Conservation (phyloP, 1,140 invertebrate genomes). For the Calephelis nemesis region DNA sequence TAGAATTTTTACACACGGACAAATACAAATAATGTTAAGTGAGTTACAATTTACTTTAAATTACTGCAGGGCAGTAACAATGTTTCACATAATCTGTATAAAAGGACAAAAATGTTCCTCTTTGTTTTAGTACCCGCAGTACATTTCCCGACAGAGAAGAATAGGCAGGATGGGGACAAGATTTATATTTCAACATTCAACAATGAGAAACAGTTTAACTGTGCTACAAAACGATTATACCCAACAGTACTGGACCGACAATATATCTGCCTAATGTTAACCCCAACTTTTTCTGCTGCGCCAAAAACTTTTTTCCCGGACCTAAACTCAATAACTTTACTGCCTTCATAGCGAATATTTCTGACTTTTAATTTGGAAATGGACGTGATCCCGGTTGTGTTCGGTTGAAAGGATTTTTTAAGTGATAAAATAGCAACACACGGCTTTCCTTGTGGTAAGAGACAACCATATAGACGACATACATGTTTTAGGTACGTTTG, state of each 20-base stretch:
- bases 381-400: not conserved
- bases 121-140: not conserved
- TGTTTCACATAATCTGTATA: not conserved
- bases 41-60: no score
- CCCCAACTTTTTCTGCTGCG: slow-evolving; percentile 6
- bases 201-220: not conserved
- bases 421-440: no score
- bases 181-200: slow-evolving; percentile 5
- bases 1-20: no score
- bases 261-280: slow-evolving; percentile 12
- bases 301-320: slow-evolving; percentile 1
- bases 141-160: slow-evolving; percentile 8
- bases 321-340: slow-evolving; percentile 15
- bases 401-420: not conserved
- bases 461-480: no score
- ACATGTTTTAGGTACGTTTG: no score
- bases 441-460: no score
- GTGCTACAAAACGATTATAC: slow-evolving; percentile 4
- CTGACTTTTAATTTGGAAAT: slow-evolving; percentile 19
- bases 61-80: no score
- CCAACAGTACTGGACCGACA: slow-evolving; percentile 11
- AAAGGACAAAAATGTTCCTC: not conserved
- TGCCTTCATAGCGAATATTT: slow-evolving; percentile 17
- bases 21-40: no score
- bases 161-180: slow-evolving; percentile 1